phyloP scores from a whole-genome alignment of 2,797 vertebrate species.

The Channallabes apus region DNA sequence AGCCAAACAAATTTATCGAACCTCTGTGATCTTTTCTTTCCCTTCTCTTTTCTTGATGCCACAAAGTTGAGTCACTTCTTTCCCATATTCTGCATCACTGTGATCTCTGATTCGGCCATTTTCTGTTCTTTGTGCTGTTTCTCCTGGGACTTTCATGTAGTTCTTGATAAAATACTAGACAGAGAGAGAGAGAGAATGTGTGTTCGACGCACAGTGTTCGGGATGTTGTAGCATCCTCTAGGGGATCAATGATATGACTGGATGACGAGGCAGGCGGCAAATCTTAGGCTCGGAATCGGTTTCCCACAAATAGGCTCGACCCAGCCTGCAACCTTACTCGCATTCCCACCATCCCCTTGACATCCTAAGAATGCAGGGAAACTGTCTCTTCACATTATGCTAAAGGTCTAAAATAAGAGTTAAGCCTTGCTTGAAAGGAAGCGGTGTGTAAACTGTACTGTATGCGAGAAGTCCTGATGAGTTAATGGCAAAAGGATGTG shows the following conservation, averaged over 20 bases:
- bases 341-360: constrained; percentile 29
- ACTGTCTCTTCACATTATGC: not conserved
- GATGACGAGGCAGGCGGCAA: constrained; percentile 7
- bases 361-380: not conserved
- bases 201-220: constrained; percentile 36
- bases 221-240: constrained; percentile 70
- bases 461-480: not conserved
- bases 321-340: not conserved
- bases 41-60: not conserved
- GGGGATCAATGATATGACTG: constrained; percentile 55
- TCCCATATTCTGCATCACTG: not conserved
- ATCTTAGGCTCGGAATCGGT: not conserved
- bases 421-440: not conserved
- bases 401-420: not conserved
- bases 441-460: not conserved
- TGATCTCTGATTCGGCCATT: not conserved
- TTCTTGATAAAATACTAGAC: not conserved
- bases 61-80: not conserved
- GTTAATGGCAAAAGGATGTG: not conserved
- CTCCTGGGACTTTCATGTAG: not conserved
- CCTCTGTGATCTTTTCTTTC: no score
- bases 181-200: not conserved
- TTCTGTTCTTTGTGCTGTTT: not conserved
- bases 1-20: not conserved
- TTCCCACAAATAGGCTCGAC: constrained; percentile 4